These are phyloP conservation scores for Chroicocephalus ridibundus DNA, from an alignment of 2,113 vertebrate species.

Conservation along the genomic window DNA sequence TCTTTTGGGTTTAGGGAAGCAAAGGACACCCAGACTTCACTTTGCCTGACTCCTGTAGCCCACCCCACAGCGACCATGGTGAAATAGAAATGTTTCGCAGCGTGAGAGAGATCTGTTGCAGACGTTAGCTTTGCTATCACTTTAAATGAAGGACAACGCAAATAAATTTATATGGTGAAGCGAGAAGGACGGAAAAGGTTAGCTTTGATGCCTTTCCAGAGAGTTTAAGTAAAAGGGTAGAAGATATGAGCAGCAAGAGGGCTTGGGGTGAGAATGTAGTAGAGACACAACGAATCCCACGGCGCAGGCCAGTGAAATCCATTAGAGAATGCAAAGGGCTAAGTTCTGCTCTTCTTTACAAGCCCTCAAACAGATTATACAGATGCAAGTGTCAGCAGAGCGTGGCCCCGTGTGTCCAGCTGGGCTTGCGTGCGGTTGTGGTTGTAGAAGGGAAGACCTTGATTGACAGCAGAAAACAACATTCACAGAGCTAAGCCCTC, in stretches of 20 bases:
- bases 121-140: neutral
- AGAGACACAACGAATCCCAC: neutral
- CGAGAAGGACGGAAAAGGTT: neutral
- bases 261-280: neutral
- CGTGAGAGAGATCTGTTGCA: rapidly evolving
- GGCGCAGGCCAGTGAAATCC: neutral
- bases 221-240: neutral
- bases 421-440: neutral
- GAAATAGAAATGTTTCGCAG: neutral
- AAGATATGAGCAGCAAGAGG: neutral
- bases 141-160: neutral
- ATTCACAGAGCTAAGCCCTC: neutral
- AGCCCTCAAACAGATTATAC: neutral
- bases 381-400: neutral
- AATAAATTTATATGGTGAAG: neutral
- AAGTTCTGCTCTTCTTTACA: neutral
- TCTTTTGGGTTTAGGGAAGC: neutral
- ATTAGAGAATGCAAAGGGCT: neutral
- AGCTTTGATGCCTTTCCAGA: neutral
- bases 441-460: neutral
- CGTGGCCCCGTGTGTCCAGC: rapidly evolving
- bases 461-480: conserved; percentile 17
- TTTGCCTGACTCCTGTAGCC: neutral
- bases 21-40: neutral
- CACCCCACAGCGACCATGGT: neutral